phyloP scores from a whole-genome alignment of 53 echinoderm and acorn worm genomes.

The Patiria pectinifera region DNA sequence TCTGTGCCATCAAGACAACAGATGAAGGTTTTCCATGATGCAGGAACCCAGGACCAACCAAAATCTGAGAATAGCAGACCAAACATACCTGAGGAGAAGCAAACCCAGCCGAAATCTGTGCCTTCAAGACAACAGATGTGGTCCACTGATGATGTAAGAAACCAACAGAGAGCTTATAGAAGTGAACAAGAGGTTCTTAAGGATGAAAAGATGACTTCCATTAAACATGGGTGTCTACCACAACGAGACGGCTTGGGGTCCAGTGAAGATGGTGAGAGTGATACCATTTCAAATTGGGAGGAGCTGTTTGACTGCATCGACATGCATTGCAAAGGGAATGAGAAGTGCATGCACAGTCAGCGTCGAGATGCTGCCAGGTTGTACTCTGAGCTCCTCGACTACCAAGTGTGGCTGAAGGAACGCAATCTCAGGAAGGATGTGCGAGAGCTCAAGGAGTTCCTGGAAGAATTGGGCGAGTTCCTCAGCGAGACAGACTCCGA shows the following conservation, averaged over 20 bases:
- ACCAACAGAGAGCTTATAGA: neutral
- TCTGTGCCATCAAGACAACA: neutral
- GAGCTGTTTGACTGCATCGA: constrained; percentile 78
- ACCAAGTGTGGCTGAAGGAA: constrained; percentile 83
- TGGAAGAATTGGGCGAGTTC: constrained; percentile 92
- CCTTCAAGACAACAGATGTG: constrained; percentile 23
- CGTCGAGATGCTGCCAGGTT: constrained; percentile 82
- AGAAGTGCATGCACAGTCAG: constrained; percentile 81
- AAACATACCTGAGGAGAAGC: neutral
- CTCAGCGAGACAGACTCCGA: constrained; percentile 79
- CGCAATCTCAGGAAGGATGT: constrained; percentile 80
- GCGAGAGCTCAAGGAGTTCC: constrained; percentile 84
- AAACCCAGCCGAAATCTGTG: neutral
- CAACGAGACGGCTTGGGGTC: neutral
- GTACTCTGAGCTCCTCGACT: constrained; percentile 86
- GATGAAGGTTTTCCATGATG: too few species aligned
- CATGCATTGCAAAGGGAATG: constrained; percentile 86
- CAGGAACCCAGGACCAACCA: too few species aligned
- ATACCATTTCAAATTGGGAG: constrained; percentile 67
- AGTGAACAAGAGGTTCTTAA: neutral
- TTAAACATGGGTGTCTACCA: neutral
- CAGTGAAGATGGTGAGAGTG: constrained; percentile 48
- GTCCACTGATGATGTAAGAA: neutral
- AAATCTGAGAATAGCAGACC: too few species aligned
- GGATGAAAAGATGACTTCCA: neutral